These are phyloP conservation scores for Sycobia sp. DNA, from an alignment of 1,140 invertebrate species.

Conservation along the genomic window DNA sequence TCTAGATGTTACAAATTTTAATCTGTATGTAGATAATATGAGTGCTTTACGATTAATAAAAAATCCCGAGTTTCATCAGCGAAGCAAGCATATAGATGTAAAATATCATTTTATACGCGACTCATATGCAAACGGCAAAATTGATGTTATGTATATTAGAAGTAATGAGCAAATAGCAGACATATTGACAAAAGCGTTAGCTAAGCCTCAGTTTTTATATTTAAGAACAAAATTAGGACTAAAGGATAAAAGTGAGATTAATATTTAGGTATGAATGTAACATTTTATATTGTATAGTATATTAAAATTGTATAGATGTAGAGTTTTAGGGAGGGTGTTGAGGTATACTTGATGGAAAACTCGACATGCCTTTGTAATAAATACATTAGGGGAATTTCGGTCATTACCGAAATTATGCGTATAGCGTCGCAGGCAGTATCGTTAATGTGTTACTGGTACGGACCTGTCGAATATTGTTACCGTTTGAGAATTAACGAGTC, in stretches of 20 bases:
- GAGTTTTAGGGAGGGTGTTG: constrained; percentile 23
- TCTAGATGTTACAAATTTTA: neutral
- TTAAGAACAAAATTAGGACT: constrained; percentile 6
- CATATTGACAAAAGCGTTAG: constrained; percentile 32
- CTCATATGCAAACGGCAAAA: constrained; percentile 28
- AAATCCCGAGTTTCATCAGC: constrained; percentile 37
- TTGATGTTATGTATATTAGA: constrained; percentile 25
- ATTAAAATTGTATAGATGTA: constrained; percentile 8
- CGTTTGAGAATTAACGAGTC: too few relatives aligned
- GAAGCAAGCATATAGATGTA: constrained; percentile 43
- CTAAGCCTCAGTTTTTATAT: constrained; percentile 22
- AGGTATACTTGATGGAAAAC: neutral
- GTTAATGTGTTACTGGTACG: too few relatives aligned
- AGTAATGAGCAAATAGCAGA: constrained; percentile 30
- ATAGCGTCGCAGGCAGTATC: too few relatives aligned
- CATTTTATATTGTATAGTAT: too few relatives aligned
- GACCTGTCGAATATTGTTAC: too few relatives aligned
- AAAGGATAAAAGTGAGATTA: neutral
- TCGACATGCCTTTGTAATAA: too few relatives aligned
- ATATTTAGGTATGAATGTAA: neutral
- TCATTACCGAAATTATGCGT: too few relatives aligned
- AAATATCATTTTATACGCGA: constrained; percentile 41
- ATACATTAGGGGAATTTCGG: too few relatives aligned
- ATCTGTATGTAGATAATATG: constrained; percentile 33
- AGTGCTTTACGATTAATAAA: constrained; percentile 38